Conservation (phyloP, 1,140 invertebrate genomes). For the Holotrichia oblita region DNA sequence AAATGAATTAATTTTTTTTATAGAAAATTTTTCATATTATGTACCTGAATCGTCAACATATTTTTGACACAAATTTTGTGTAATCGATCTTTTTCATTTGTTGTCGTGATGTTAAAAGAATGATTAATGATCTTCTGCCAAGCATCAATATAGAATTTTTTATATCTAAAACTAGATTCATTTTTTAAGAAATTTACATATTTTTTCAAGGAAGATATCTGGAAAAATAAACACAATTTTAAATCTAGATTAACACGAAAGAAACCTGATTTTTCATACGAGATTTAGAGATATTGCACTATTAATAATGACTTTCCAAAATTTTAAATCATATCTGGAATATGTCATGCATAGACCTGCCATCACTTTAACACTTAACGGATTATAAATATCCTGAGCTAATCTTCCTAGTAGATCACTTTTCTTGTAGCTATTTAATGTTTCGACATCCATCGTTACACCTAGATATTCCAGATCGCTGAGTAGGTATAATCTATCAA, state of each 20-base stretch:
- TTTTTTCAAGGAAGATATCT: slow-evolving; percentile 48
- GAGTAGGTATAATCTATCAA: slow-evolving; percentile 52
- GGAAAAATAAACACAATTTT: slow-evolving; percentile 42
- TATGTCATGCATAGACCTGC: slow-evolving; percentile 53
- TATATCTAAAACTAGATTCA: slow-evolving; percentile 40
- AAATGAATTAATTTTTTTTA: slow-evolving; percentile 5
- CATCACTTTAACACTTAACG: slow-evolving; percentile 50
- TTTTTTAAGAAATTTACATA: slow-evolving; percentile 52
- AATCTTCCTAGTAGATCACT: slow-evolving; percentile 51
- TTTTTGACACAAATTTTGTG: slow-evolving; percentile 36
- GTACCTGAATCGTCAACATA: slow-evolving; percentile 43
- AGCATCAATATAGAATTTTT: slow-evolving; percentile 50
- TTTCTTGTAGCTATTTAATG: slow-evolving; percentile 50
- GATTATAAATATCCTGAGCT: slow-evolving; percentile 43
- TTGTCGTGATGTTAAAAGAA: slow-evolving; percentile 43
- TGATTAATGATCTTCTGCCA: slow-evolving; percentile 52
- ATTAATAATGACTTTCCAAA: slow-evolving; percentile 53
- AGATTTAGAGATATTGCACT: slow-evolving; percentile 43
- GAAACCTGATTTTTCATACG: background rate
- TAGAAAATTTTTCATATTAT: background rate
- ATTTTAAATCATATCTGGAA: slow-evolving; percentile 48
- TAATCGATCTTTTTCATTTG: background rate
- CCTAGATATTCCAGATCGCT: slow-evolving; percentile 51
- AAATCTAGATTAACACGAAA: background rate
- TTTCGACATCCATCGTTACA: slow-evolving; percentile 44